Percentiles rank a stretch among this genome's conserved stretches.
These are phyloP conservation scores for Leptinotarsa undecemlineata DNA, from an alignment of 1,140 invertebrate species.

Conservation along the genomic window DNA sequence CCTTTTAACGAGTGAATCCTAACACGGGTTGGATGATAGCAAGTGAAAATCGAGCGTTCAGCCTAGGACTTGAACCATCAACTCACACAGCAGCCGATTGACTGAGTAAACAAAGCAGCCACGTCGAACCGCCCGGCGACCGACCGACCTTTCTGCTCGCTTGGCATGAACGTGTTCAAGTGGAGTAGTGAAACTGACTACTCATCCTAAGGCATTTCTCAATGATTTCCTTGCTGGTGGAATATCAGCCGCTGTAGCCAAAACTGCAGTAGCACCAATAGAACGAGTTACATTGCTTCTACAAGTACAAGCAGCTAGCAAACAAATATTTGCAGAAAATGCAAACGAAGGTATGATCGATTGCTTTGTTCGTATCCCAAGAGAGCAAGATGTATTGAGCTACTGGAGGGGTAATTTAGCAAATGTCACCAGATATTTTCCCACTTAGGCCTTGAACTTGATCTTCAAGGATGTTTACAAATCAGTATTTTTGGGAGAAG, in stretches of 20 bases:
- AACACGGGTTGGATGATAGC: too few species aligned
- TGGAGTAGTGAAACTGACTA: constrained; percentile 16
- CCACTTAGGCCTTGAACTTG: constrained; percentile 95
- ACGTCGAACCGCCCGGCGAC: too few species aligned
- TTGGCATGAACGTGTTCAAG: constrained; percentile 17
- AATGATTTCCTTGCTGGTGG: constrained; percentile 88
- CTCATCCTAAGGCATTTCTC: constrained; percentile 69
- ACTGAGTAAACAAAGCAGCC: too few species aligned
- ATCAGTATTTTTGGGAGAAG: constrained; percentile 77
- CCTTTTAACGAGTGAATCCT: too few species aligned
- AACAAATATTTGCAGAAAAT: constrained; percentile 78
- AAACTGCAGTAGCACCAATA: constrained; percentile 85
- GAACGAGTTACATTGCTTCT: constrained; percentile 89
- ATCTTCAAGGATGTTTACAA: constrained; percentile 94
- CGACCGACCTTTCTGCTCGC: constrained; percentile 47
- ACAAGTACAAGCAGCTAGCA: constrained; percentile 84
- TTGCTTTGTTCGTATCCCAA: constrained; percentile 82
- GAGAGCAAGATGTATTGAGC: constrained; percentile 80
- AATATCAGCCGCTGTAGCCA: constrained; percentile 84
- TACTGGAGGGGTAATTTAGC: constrained; percentile 94
- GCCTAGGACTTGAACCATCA: too few species aligned
- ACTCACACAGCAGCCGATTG: too few species aligned
- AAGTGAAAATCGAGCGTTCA: too few species aligned
- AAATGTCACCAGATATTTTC: constrained; percentile 93
- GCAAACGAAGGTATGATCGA: constrained; percentile 87